Evolutionary conservation across 2,797 vertebrate genomes (phyloP).

Genomic region (Myripristis murdjan): DNA sequence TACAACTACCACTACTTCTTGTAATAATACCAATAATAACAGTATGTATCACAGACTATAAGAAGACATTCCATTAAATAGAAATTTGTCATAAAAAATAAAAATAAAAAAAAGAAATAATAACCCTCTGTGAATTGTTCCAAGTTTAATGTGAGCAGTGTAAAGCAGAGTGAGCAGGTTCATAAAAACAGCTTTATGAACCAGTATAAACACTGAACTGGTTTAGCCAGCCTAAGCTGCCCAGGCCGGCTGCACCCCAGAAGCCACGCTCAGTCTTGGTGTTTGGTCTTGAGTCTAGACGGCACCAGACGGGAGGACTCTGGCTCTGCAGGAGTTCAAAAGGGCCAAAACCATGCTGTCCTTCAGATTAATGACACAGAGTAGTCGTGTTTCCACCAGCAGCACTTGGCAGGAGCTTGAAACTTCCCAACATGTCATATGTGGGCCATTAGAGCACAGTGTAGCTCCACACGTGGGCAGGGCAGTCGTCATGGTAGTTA

Average conservation of each 20-base stretch:
- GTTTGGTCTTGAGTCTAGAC: constrained; percentile 24
- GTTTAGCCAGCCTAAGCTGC: too few species aligned
- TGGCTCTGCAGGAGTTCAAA: not conserved
- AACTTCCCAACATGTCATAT: not conserved
- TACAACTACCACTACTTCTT: not conserved
- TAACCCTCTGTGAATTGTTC: too few species aligned
- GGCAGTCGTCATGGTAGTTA: not conserved
- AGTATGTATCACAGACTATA: too few species aligned
- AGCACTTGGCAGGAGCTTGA: constrained; percentile 1
- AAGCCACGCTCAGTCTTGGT: not conserved
- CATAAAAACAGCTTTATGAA: too few species aligned
- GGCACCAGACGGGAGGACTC: not conserved
- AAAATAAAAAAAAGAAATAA: too few species aligned
- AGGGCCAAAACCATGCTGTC: not conserved
- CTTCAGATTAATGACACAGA: not conserved
- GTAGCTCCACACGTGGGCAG: not conserved
- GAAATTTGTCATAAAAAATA: too few species aligned
- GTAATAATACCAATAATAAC: too few species aligned
- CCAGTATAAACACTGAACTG: too few species aligned
- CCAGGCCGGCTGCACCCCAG: too few species aligned
- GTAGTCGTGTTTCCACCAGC: constrained; percentile 32
- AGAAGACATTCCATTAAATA: not conserved
- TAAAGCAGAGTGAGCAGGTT: too few species aligned
- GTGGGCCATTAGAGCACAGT: not conserved
- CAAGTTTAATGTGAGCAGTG: too few species aligned